These are phyloP conservation scores for Cephonodes hylas DNA, from an alignment of 2,888 invertebrate genomes.

Conservation along the genomic window DNA sequence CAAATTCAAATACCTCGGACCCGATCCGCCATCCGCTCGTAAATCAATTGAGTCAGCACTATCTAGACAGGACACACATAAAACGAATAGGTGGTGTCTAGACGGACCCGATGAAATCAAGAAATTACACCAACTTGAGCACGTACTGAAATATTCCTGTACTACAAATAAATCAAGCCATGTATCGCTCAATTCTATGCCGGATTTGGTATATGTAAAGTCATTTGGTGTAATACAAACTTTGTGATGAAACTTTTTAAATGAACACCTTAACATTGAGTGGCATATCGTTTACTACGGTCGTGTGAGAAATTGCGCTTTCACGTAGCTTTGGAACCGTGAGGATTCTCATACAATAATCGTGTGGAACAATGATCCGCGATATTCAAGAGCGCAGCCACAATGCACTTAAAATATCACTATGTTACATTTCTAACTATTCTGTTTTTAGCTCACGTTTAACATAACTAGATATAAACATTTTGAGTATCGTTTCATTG, in stretches of 20 bases:
- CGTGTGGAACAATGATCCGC: slow-evolving; percentile 60
- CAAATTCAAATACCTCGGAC: not conserved
- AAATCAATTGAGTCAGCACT: slow-evolving; percentile 12
- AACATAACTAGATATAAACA: too few relatives aligned
- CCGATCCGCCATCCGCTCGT: slow-evolving; percentile 15
- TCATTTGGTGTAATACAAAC: slow-evolving; percentile 24
- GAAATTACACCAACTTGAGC: not conserved
- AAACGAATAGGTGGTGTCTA: slow-evolving; percentile 22
- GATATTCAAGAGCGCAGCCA: slow-evolving; percentile 47
- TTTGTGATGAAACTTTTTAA: slow-evolving; percentile 39
- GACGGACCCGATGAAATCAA: slow-evolving; percentile 14
- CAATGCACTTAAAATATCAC: slow-evolving; percentile 15
- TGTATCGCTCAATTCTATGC: slow-evolving; percentile 37
- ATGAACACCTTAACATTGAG: slow-evolving; percentile 48
- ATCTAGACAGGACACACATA: slow-evolving; percentile 11
- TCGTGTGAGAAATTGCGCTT: slow-evolving; percentile 68
- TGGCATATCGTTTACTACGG: slow-evolving; percentile 40
- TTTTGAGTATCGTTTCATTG: too few relatives aligned
- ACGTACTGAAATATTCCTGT: not conserved
- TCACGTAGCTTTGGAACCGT: slow-evolving; percentile 51
- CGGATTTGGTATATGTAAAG: not conserved
- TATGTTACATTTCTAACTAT: not conserved
- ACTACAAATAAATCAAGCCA: slow-evolving; percentile 21
- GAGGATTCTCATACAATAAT: slow-evolving; percentile 59
- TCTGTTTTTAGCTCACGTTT: not conserved